Percentiles rank a stretch among this genome's conserved stretches.
phyloP scores from a whole-genome alignment of 2,888 invertebrate genomes.

The Petrolisthes cinctipes region DNA sequence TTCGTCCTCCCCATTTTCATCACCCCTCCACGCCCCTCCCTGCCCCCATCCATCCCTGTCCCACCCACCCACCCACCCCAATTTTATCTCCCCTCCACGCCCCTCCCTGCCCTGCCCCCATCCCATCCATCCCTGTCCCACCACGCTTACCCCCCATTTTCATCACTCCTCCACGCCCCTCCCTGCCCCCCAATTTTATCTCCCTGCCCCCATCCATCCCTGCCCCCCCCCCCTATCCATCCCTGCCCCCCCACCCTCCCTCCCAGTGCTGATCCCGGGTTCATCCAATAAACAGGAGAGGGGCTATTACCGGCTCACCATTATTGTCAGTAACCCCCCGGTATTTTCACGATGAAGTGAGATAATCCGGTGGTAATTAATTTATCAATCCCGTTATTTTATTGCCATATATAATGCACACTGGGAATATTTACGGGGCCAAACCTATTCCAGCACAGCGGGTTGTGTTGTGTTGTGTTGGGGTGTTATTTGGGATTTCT shows the following conservation, averaged over 20 bases:
- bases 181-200: no score
- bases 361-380: not conserved
- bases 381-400: not conserved
- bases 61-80: not conserved
- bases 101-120: no score
- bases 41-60: no score
- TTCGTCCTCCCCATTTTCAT: not conserved
- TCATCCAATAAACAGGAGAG: not conserved
- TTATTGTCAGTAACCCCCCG: not conserved
- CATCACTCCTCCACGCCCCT: no score
- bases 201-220: no score
- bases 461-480: no score
- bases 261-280: not conserved
- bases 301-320: not conserved
- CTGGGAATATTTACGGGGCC: not conserved
- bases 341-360: not conserved
- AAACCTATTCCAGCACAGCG: not conserved
- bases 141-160: no score
- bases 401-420: not conserved
- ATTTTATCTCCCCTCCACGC: no score
- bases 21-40: not conserved
- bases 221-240: not conserved
- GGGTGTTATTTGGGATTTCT: not conserved
- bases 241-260: not conserved
- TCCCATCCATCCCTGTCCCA: no score